A percentile compares a stretch with the other conserved stretches of the same genome.
Conservation (phyloP, 2,113 vertebrate species). For the Nesospiza acunhae region DNA sequence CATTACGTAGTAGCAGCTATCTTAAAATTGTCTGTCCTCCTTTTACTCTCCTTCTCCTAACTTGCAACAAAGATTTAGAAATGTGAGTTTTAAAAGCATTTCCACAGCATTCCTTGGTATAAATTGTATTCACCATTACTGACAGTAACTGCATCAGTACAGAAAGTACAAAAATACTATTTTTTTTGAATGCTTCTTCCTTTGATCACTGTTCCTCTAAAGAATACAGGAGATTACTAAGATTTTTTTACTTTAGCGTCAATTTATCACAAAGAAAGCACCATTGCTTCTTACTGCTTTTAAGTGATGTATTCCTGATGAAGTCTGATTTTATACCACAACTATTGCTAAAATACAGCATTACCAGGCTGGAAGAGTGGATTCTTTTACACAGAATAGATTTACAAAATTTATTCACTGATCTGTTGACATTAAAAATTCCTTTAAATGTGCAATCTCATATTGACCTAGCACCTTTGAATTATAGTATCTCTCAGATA, state of each 20-base stretch:
- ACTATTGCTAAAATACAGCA: not conserved
- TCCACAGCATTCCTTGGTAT: slow-evolving; percentile 9
- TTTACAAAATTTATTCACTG: not conserved
- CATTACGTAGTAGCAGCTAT: not conserved
- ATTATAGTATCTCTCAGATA: not conserved
- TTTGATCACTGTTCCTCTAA: slow-evolving; percentile 69
- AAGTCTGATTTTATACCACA: slow-evolving; percentile 40
- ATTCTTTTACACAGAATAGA: not conserved
- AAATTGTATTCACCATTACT: slow-evolving; percentile 33
- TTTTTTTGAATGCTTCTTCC: slow-evolving; percentile 50
- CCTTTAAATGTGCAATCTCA: not conserved
- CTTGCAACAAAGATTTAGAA: slow-evolving; percentile 51
- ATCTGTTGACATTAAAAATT: not conserved
- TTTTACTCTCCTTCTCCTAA: not conserved
- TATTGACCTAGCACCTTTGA: not conserved
- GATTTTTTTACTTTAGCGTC: slow-evolving; percentile 50
- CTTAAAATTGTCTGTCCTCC: not conserved
- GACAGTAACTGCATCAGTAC: slow-evolving; percentile 30
- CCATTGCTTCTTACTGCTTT: slow-evolving; percentile 38
- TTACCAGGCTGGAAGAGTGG: not conserved
- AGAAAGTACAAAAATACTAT: slow-evolving; percentile 38
- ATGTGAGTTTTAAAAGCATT: slow-evolving; percentile 48
- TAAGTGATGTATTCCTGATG: not conserved
- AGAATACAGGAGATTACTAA: slow-evolving; percentile 65
- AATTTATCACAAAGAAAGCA: slow-evolving; percentile 62